These are phyloP conservation scores for Alauda arvensis DNA, from an alignment of 2,797 vertebrate genomes.

Conservation along the genomic window DNA sequence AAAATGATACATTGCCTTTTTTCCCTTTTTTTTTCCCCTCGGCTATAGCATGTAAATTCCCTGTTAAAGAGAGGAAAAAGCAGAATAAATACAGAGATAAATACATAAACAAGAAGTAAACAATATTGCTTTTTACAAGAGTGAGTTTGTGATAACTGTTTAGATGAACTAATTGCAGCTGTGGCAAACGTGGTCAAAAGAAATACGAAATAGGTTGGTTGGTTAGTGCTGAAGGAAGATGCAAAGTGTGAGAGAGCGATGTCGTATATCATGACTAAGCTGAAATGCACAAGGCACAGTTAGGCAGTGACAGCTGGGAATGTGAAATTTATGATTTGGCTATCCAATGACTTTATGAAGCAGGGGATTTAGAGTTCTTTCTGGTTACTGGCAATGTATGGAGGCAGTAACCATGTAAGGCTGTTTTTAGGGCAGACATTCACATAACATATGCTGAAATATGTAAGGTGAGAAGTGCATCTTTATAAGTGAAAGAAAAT, in stretches of 20 bases:
- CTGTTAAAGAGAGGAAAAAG: neutral
- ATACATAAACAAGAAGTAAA: neutral
- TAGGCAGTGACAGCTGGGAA: constrained; percentile 44
- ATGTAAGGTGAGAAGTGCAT: neutral
- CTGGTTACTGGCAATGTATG: neutral
- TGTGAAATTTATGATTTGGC: neutral
- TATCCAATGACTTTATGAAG: constrained; percentile 25
- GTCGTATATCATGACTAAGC: constrained; percentile 28
- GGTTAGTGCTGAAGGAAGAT: neutral
- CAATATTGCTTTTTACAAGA: neutral
- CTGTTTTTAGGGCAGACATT: neutral
- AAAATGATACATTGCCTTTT: neutral
- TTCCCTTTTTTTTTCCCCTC: rapidly evolving
- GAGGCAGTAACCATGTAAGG: neutral
- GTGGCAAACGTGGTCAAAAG: neutral
- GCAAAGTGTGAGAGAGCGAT: neutral
- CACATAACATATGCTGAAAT: neutral
- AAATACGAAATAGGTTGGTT: neutral
- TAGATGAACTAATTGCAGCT: neutral
- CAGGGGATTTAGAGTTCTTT: neutral
- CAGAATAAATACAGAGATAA: neutral
- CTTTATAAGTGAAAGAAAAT: neutral
- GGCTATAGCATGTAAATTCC: rapidly evolving
- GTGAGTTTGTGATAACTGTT: neutral
- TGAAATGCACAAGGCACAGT: constrained; percentile 26